Percentiles rank a stretch among this genome's conserved stretches.
phyloP scores from a whole-genome alignment of 2,797 vertebrate species.

The Amazona ochrocephala region DNA sequence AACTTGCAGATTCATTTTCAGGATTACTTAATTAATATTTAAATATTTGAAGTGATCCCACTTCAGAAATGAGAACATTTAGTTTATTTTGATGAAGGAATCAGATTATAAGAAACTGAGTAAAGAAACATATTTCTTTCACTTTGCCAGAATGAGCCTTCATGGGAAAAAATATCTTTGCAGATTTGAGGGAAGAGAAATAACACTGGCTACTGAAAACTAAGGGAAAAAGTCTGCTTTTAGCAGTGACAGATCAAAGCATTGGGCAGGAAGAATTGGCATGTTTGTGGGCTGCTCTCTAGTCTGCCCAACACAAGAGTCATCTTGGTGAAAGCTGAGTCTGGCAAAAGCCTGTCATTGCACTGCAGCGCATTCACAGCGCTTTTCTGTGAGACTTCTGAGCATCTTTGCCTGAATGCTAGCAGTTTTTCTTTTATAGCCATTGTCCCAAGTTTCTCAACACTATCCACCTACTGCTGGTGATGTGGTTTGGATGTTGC shows the following conservation, averaged over 20 bases:
- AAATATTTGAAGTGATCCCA: neutral
- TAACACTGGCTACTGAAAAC: neutral
- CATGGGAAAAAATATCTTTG: neutral
- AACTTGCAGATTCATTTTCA: neutral
- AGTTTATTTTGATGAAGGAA: neutral
- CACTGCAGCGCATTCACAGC: neutral
- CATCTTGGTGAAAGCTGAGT: neutral
- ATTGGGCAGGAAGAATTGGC: neutral
- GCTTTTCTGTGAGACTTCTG: neutral
- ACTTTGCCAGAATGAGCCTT: neutral
- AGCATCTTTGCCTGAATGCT: neutral
- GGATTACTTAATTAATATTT: neutral
- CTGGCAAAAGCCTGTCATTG: neutral
- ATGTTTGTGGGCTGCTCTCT: neutral
- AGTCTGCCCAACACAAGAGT: neutral
- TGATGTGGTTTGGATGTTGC: neutral
- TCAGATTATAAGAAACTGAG: neutral
- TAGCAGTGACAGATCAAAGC: neutral
- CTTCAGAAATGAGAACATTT: neutral
- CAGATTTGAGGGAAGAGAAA: neutral
- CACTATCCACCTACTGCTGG: neutral
- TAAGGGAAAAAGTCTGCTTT: neutral
- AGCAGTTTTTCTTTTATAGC: neutral
- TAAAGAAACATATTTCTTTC: neutral
- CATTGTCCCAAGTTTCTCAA: neutral